Base-by-base conservation (phyloP, 2,113 vertebrate species). In the Romanogobio albipinnatus region DNA sequence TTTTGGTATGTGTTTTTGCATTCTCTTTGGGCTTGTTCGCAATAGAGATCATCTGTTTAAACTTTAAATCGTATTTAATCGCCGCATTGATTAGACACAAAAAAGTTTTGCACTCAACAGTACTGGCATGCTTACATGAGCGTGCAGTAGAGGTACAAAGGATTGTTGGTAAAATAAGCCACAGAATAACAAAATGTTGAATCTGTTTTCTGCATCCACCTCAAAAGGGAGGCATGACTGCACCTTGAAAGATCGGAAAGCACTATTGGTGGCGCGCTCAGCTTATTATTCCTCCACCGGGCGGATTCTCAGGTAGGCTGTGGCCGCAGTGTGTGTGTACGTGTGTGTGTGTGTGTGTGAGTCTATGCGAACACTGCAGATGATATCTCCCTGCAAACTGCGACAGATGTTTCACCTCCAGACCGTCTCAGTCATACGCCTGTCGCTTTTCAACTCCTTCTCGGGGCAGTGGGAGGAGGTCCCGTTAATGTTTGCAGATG, bases 401-500 rank as follows among this genome's bases (percentile, higher is more conserved):
- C 62, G 86, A 85, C 85, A 86, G 85, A 85, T 88, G 87, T 86
- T 88, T 86, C 62, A 88, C 87, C 85, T 82, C 85, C 64, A 76
- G 84, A 68, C 79, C 10, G 26, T 81, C 26, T 66, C 78, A 66
- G 11, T 9, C 61, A 29, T 49, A 26, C 17, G 15, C 29, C 66
- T 36, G 62, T 49, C 5, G 43, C 15, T 36, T 51, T 17, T 24
- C 11, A 29, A 24, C 39, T 80, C 78, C 59, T 5, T 43, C 33
- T 8, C 10, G 5, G 76, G 66, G 33, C 49, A 24, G 19, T 5
- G 29, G 33, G 76, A 61, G 33, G 36, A 79, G 56, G 22, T 45
- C 4, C 33, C 9, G 19, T 10, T 58, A 22, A 22, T 56, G 24
- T 53, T 49, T 29, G 47, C n/a, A 33, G 13, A 53, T 33, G 47